A percentile compares a stretch with the other conserved stretches of the same genome.
These are phyloP conservation scores for Leptodirus hochenwartii DNA, from an alignment of 2,888 invertebrate species.

Conservation along the genomic window DNA sequence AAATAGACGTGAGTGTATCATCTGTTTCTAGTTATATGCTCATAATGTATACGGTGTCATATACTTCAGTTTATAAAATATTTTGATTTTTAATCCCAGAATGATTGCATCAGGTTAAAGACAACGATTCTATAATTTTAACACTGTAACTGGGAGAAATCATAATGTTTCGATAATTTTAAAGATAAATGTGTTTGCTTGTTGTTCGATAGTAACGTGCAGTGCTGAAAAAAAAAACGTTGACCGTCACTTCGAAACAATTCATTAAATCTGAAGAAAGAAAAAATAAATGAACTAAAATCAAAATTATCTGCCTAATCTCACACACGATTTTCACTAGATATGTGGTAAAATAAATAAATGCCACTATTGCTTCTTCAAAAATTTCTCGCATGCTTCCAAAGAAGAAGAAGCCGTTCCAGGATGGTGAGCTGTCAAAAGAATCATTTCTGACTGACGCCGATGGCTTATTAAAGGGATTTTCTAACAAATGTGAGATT, in stretches of 20 bases:
- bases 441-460: conserved; percentile 13
- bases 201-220: conserved; percentile 12
- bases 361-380: conserved; percentile 10
- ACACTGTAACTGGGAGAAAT: conserved; percentile 12
- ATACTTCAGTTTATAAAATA: no score
- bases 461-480: conserved; percentile 12
- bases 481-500: conserved; percentile 15
- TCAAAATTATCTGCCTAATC: not conserved
- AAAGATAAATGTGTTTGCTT: conserved; percentile 13
- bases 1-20: no score
- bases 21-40: no score
- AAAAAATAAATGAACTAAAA: conserved; percentile 2
- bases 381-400: conserved; percentile 13
- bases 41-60: no score
- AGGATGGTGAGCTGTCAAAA: conserved; percentile 15
- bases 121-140: conserved; percentile 10
- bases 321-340: conserved; percentile 12
- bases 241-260: conserved; percentile 13
- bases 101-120: conserved; percentile 1
- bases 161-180: conserved; percentile 13
- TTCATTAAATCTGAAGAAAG: conserved; percentile 9
- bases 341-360: conserved; percentile 8
- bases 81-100: conserved; percentile 1
- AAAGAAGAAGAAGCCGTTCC: conserved; percentile 15
- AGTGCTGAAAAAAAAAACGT: conserved; percentile 13